Conservation (phyloP, 2,888 invertebrate species). For the Cosmia trapezina region DNA sequence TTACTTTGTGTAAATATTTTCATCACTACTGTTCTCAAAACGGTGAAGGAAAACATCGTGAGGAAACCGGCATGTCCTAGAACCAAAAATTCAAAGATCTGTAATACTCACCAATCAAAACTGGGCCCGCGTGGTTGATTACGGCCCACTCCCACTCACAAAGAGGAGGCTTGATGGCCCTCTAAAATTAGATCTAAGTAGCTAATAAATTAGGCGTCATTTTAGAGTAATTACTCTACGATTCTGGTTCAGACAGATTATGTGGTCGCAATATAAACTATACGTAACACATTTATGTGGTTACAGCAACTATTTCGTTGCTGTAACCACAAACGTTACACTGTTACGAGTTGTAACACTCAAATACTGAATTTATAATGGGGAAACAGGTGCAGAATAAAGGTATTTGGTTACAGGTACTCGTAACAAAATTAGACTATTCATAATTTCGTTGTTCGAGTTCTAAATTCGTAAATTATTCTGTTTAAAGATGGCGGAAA, state of each 20-base stretch:
- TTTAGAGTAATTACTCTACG: conserved; percentile 5
- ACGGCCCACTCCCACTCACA: too few species aligned
- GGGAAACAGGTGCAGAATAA: conserved; percentile 48
- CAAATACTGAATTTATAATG: conserved; percentile 57
- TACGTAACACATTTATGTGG: conserved; percentile 12
- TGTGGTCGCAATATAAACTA: conserved; percentile 13
- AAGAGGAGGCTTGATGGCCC: too few species aligned
- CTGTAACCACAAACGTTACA: conserved; percentile 35
- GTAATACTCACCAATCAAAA: too few species aligned
- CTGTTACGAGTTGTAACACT: conserved; percentile 25
- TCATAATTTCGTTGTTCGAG: conserved; percentile 54
- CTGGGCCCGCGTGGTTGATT: too few species aligned
- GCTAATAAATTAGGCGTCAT: neutral
- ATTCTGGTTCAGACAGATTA: conserved; percentile 2
- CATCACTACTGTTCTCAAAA: too few species aligned
- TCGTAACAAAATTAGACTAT: conserved; percentile 42
- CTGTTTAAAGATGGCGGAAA: conserved; percentile 32
- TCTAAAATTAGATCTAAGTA: neutral
- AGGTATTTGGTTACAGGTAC: conserved; percentile 43
- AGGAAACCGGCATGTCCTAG: too few species aligned
- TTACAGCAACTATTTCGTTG: conserved; percentile 18
- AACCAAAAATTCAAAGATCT: too few species aligned
- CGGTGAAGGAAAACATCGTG: too few species aligned
- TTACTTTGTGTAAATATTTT: too few species aligned
- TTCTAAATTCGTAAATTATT: conserved; percentile 58